Percentiles rank a stretch among this genome's conserved stretches.
phyloP scores from a whole-genome alignment of 2,888 invertebrate species.

The Nymphalis c-album region DNA sequence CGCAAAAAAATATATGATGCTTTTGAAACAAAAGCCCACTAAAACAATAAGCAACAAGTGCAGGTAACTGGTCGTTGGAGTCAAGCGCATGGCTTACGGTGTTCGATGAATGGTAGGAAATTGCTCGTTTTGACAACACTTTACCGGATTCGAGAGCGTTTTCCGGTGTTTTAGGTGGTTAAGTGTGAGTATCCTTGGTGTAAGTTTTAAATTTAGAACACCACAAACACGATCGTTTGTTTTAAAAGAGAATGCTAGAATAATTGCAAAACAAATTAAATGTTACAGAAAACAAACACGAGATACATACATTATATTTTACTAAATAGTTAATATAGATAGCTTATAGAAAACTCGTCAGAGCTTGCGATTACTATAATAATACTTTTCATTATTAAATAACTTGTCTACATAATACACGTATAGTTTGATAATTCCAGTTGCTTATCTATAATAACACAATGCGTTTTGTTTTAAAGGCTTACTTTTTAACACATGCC shows the following conservation, averaged over 20 bases:
- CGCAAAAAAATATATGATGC: slow-evolving; percentile 1
- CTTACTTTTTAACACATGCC: background rate
- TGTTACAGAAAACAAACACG: no score
- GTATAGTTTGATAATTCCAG: background rate
- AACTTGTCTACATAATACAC: background rate
- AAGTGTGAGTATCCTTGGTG: slow-evolving; percentile 16
- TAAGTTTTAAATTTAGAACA: background rate
- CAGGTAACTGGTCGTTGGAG: slow-evolving; percentile 34
- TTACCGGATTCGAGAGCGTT: slow-evolving; percentile 28
- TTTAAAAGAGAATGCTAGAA: background rate
- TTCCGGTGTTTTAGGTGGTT: slow-evolving; percentile 28
- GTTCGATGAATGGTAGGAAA: slow-evolving; percentile 35
- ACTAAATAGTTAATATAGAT: no score
- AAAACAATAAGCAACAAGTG: slow-evolving; percentile 30
- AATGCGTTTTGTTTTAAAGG: background rate
- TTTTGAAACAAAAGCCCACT: slow-evolving; percentile 25
- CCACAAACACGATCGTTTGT: background rate
- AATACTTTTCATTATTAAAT: no score
- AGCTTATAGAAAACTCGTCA: no score
- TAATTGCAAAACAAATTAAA: no score
- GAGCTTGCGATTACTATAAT: no score
- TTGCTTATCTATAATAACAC: background rate
- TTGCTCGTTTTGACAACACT: slow-evolving; percentile 34
- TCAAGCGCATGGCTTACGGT: slow-evolving; percentile 25
- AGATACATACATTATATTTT: no score